These are phyloP conservation scores for Eupithecia subumbrata DNA, from an alignment of 2,888 invertebrate species.

Conservation along the genomic window DNA sequence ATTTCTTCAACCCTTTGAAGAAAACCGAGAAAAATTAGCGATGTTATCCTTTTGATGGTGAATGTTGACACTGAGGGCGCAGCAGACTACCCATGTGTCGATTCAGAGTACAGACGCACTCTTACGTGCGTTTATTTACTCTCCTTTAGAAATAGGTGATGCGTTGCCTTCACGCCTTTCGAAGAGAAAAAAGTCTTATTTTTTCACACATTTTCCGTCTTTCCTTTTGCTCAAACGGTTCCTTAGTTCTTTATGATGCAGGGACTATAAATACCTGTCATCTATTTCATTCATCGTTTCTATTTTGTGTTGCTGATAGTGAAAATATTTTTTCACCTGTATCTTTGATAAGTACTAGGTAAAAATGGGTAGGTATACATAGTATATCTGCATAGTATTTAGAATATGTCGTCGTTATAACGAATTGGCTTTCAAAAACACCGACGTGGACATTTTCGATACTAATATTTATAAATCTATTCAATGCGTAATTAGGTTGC, in stretches of 20 bases:
- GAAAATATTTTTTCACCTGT: not conserved
- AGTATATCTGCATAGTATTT: no score
- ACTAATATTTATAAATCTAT: no score
- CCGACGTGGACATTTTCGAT: no score
- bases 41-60: conserved; percentile 41
- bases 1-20: conserved; percentile 17
- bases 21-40: conserved; percentile 39
- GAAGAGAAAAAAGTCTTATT: conserved; percentile 62
- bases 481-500: no score
- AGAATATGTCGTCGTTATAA: no score
- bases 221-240: conserved; percentile 47
- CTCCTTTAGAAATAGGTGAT: conserved; percentile 77
- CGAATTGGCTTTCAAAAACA: no score
- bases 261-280: not conserved
- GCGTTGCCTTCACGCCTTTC: conserved; percentile 72
- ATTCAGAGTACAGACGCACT: conserved; percentile 79
- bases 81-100: conserved; percentile 57
- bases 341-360: not conserved
- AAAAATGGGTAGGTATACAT: not conserved
- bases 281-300: conserved; percentile 4
- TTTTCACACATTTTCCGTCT: conserved; percentile 62
- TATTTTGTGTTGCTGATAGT: not conserved
- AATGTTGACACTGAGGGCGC: conserved; percentile 54
- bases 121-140: conserved; percentile 76
- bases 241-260: conserved; percentile 5